Conservation (phyloP, 2,113 vertebrate genomes). For the Alces alces region DNA sequence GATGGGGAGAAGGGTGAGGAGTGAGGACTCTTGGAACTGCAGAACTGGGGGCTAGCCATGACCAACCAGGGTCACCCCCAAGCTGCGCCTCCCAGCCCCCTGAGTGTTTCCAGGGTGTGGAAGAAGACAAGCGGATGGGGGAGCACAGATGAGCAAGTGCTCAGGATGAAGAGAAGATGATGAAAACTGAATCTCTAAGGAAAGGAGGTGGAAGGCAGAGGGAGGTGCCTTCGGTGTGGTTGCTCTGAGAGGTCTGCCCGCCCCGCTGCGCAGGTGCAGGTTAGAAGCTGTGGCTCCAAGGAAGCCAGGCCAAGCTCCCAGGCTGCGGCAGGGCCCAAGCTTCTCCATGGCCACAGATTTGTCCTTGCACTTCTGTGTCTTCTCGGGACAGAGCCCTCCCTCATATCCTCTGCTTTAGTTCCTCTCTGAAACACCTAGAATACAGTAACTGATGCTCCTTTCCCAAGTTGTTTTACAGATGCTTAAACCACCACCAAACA, state of each 20-base stretch:
- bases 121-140: background rate
- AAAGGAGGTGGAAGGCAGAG: background rate
- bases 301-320: background rate
- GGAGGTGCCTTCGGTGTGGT: rapidly evolving
- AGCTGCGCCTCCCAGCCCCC: background rate
- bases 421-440: background rate
- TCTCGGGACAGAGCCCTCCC: background rate
- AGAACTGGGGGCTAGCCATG: background rate
- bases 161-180: background rate
- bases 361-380: background rate
- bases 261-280: background rate
- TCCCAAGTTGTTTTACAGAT: background rate
- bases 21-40: too few relatives aligned
- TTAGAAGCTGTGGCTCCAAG: background rate
- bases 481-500: background rate
- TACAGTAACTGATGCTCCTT: background rate
- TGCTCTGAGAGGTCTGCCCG: background rate
- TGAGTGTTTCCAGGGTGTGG: rapidly evolving
- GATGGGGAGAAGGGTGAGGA: background rate
- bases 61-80: background rate
- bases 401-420: background rate
- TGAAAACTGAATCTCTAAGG: background rate
- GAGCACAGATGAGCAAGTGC: too few relatives aligned
- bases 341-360: background rate
- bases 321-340: background rate